These are phyloP conservation scores for Rhodeus uyekii DNA, from an alignment of 2,797 vertebrate genomes.

Conservation along the genomic window DNA sequence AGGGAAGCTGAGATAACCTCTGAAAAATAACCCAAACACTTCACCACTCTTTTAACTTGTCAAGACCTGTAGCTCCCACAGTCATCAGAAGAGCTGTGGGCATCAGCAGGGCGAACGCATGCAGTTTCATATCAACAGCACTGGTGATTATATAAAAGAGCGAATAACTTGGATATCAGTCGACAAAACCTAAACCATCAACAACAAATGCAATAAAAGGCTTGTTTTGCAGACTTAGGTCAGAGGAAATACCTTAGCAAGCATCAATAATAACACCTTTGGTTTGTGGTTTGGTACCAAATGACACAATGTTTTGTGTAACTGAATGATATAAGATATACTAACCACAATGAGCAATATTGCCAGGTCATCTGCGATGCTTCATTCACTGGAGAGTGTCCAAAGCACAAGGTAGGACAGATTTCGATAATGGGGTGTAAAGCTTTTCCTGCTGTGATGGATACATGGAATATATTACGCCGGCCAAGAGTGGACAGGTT, in stretches of 20 bases:
- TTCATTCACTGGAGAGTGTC: background rate
- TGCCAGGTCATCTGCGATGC: background rate
- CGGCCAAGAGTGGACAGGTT: background rate
- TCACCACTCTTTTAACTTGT: slow-evolving; percentile 57
- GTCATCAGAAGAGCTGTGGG: background rate
- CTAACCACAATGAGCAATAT: background rate
- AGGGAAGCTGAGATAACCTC: slow-evolving; percentile 50
- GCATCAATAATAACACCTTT: background rate
- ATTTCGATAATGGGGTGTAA: slow-evolving; percentile 7
- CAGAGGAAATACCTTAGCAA: background rate
- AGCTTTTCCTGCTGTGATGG: slow-evolving; percentile 5
- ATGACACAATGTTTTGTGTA: too few relatives aligned
- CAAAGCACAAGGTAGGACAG: background rate
- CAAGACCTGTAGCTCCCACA: slow-evolving; percentile 53
- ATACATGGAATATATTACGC: background rate
- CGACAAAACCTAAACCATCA: background rate
- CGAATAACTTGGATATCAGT: background rate
- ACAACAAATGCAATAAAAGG: background rate
- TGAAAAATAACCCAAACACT: slow-evolving; percentile 59
- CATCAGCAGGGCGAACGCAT: background rate
- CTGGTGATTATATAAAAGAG: background rate
- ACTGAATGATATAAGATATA: background rate
- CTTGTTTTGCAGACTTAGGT: background rate
- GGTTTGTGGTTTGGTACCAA: background rate
- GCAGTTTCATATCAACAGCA: background rate